These are phyloP conservation scores for Datnioides undecimradiatus DNA, from an alignment of 2,113 vertebrate species.

Conservation along the genomic window DNA sequence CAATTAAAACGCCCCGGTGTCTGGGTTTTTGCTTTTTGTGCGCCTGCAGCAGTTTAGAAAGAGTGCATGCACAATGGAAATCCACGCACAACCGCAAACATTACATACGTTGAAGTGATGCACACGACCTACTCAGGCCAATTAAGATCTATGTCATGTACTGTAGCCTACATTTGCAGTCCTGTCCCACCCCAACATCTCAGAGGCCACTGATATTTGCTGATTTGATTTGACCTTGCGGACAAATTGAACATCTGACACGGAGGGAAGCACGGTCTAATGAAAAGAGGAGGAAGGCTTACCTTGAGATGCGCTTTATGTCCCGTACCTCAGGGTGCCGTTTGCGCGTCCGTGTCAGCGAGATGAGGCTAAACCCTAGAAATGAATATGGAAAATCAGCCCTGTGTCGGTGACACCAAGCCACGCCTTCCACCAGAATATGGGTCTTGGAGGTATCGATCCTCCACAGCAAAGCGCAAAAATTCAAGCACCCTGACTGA, in stretches of 20 bases:
- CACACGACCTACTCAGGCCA: slow-evolving; percentile 38
- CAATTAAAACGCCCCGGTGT: slow-evolving; percentile 30
- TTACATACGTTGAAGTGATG: slow-evolving; percentile 36
- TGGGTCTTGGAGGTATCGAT: slow-evolving; percentile 68
- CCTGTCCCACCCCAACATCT: slow-evolving; percentile 50
- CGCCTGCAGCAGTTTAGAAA: slow-evolving; percentile 48
- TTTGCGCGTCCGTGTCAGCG: slow-evolving; percentile 63
- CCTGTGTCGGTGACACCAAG: slow-evolving; percentile 75
- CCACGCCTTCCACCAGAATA: slow-evolving; percentile 80
- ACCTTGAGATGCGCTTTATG: slow-evolving; percentile 61
- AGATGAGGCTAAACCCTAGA: slow-evolving; percentile 41
- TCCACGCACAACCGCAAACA: slow-evolving; percentile 20
- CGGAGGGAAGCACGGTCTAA: slow-evolving; percentile 4
- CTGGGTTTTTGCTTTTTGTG: not conserved
- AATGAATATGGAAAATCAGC: slow-evolving; percentile 73
- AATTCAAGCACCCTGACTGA: slow-evolving; percentile 42
- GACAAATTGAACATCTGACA: slow-evolving; percentile 43
- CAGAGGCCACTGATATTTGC: slow-evolving; percentile 39
- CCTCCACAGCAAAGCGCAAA: slow-evolving; percentile 34
- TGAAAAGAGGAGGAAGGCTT: slow-evolving; percentile 39
- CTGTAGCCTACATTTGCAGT: slow-evolving; percentile 13
- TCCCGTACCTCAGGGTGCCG: slow-evolving; percentile 52
- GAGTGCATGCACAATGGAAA: slow-evolving; percentile 27
- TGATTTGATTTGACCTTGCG: slow-evolving; percentile 81
- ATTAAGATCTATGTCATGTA: slow-evolving; percentile 56